Evolutionary conservation across 2,888 invertebrate species (phyloP), one percentile per base, ranked within the genome.

Genomic region (Maniola hyperantus): DNA sequence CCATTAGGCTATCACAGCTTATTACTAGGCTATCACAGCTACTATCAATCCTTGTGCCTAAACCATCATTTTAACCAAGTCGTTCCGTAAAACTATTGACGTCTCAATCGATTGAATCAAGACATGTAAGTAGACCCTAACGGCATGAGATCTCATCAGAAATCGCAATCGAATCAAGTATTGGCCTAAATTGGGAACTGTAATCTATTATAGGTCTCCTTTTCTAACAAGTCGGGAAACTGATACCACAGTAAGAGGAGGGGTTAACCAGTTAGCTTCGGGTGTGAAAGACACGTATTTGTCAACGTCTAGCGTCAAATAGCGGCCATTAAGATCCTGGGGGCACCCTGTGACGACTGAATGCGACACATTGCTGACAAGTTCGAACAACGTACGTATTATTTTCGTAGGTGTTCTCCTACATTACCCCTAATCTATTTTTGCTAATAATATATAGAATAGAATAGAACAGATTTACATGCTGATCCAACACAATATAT

Each of bases 261-360:
- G 76, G 81, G 81, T 83, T 84, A 85, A 85, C 84, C 85, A 83
- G 83, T 84, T 83, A 78, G 80, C 79, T 77, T 69, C 72, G 74
- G 74, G 76, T 76, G 80, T 79, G 82, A 76, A 78, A 78, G 82
- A 83, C 81, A 79, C 70, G 77, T 82, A 86, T 89, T 87, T 87
- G 87, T 89, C 89, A 89, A 83, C 75, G 89, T 89, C 89, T 80
- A 73, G 78, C 82, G 81, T 88, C 89, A 87, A 89, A 89, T 89
- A 84, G 89, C 85, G 73, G 76, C 83, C 84, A 89, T 89, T 89
- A 89, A 88, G 88, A 87, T 88, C 82, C 80, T 79, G 78, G 81
- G 83, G 81, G 82, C 76, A 75, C 78, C 76, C 75, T 77, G 80
- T 82, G 85, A 86, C 87, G 83, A 85, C 85, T 86, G 81, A 72